phyloP scores from a whole-genome alignment of 2,797 vertebrate species.

The Poecile montanus region DNA sequence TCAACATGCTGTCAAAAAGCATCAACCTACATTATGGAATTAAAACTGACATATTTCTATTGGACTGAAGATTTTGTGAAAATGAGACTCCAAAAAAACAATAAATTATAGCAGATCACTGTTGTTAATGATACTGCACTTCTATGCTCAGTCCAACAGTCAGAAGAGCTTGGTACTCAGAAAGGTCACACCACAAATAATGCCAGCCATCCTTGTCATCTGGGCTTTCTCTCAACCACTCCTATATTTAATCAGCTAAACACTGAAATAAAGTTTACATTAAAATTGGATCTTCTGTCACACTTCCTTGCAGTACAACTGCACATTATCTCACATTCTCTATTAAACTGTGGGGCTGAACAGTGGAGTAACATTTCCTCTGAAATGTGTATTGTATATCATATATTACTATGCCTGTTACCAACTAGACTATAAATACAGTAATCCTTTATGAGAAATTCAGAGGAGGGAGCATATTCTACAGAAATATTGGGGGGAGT shows the following conservation, averaged over 20 bases:
- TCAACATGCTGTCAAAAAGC: neutral
- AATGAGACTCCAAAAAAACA: neutral
- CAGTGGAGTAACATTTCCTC: neutral
- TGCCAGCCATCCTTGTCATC: neutral
- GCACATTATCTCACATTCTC: neutral
- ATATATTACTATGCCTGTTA: neutral
- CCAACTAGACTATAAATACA: neutral
- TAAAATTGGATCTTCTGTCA: neutral
- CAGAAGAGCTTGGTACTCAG: neutral
- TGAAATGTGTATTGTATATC: neutral
- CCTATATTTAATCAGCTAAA: neutral
- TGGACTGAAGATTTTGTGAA: neutral
- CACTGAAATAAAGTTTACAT: neutral
- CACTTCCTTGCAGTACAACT: neutral
- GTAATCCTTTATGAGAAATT: slow-evolving; percentile 8
- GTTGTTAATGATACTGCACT: neutral
- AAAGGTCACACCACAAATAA: neutral
- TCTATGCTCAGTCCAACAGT: neutral
- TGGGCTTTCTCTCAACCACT: neutral
- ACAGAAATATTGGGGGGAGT: neutral
- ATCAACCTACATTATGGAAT: neutral
- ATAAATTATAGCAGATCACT: neutral
- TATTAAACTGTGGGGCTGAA: neutral
- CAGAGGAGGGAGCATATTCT: neutral
- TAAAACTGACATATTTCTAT: neutral